A percentile compares a stretch with the other conserved stretches of the same genome.
Conservation (phyloP, 2,888 invertebrate species). For the Eupithecia tripunctaria region DNA sequence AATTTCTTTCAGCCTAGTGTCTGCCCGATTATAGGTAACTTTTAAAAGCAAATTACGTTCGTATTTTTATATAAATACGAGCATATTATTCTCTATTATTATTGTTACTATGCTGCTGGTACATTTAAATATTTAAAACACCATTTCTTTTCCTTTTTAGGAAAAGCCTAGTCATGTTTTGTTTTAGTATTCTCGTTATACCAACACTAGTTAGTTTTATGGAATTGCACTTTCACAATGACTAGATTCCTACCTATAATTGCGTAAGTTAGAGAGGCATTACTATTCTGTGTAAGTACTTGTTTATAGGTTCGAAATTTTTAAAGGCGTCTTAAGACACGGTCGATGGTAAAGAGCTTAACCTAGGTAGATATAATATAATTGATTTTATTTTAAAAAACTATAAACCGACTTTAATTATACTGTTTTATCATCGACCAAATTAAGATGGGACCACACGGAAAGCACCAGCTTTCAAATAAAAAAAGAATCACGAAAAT, state of each 20-base stretch:
- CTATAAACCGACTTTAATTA: too few species aligned
- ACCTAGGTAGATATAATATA: too few species aligned
- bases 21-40: not conserved
- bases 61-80: too few species aligned
- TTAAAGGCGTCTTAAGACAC: not conserved
- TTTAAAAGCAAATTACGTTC: not conserved
- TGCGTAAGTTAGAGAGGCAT: not conserved
- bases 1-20: not conserved
- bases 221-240: constrained; percentile 9
- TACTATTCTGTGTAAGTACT: not conserved
- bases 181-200: not conserved
- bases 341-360: not conserved
- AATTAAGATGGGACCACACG: too few species aligned
- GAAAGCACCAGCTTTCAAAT: too few species aligned
- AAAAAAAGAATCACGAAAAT: too few species aligned
- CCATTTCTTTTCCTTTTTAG: not conserved
- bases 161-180: not conserved
- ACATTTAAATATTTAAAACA: too few species aligned
- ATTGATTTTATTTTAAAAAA: too few species aligned
- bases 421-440: too few species aligned
- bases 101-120: too few species aligned
- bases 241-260: not conserved
- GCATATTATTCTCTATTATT: too few species aligned
- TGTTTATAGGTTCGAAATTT: not conserved
- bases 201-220: not conserved